These are phyloP conservation scores for Triops cancriformis DNA, from an alignment of 1,140 invertebrate species.

Conservation along the genomic window DNA sequence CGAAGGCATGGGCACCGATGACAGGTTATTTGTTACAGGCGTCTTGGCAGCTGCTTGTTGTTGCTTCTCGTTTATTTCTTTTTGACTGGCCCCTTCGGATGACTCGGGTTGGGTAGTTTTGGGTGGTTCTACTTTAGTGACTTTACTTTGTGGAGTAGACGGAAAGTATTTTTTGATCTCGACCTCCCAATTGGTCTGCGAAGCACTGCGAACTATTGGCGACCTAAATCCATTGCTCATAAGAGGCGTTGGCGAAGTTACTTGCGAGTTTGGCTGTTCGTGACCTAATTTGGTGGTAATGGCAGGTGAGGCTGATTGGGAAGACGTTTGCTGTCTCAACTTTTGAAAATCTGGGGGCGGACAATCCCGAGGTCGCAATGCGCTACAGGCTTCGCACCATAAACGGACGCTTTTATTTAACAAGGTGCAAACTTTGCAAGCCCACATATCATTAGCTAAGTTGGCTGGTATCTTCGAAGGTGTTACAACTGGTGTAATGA, in stretches of 20 bases:
- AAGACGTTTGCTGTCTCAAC: not conserved
- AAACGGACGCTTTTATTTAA: slow-evolving; percentile 22
- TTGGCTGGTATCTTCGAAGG: not conserved
- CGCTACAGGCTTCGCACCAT: slow-evolving; percentile 27
- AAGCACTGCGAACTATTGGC: slow-evolving; percentile 15
- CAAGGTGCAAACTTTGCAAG: slow-evolving; percentile 25
- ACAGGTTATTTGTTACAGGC: not conserved
- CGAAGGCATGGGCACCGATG: slow-evolving; percentile 24
- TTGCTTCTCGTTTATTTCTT: slow-evolving; percentile 2
- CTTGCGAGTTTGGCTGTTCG: slow-evolving; percentile 5
- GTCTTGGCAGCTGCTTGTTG: slow-evolving; percentile 11
- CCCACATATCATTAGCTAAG: slow-evolving; percentile 1
- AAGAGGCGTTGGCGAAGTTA: not conserved
- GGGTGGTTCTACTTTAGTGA: not conserved
- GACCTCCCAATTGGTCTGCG: slow-evolving; percentile 23
- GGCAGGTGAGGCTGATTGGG: slow-evolving; percentile 18
- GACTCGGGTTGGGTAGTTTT: no score
- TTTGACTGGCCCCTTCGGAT: slow-evolving; percentile 25
- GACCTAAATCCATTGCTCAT: slow-evolving; percentile 25
- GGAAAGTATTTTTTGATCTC: slow-evolving; percentile 28
- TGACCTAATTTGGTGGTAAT: slow-evolving; percentile 8
- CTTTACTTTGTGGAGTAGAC: not conserved
- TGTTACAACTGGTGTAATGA: not conserved
- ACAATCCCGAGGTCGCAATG: slow-evolving; percentile 18
- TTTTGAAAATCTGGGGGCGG: slow-evolving; percentile 8